Evolutionary conservation across 2,113 vertebrate genomes (phyloP).

Genomic region (Dissostichus mawsoni): DNA sequence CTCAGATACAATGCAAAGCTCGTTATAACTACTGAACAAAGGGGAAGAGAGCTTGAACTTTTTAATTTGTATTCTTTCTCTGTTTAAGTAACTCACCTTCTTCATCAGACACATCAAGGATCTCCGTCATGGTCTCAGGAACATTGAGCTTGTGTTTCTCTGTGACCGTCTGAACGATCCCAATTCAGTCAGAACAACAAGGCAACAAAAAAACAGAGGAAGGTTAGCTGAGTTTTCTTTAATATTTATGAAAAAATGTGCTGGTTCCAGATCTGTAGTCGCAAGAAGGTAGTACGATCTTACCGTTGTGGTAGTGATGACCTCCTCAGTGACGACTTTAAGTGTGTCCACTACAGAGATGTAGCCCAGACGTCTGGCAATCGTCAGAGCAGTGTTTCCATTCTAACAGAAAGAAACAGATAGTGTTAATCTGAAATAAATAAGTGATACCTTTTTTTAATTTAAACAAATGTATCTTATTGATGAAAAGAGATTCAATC

Average conservation of each 20-base stretch:
- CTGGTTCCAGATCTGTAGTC: not conserved
- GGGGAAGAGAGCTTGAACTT: not conserved
- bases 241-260: not conserved
- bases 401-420: slow-evolving; percentile 84
- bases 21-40: not conserved
- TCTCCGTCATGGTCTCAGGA: slow-evolving; percentile 98
- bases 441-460: not conserved
- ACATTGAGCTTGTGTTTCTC: slow-evolving; percentile 99
- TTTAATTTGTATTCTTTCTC: not conserved
- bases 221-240: not conserved
- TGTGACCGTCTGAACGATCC: slow-evolving; percentile 89
- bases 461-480: not conserved
- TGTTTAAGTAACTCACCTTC: slow-evolving; percentile 88
- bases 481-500: not conserved
- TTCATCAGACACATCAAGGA: slow-evolving; percentile 98
- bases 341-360: slow-evolving; percentile 99
- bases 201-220: not conserved
- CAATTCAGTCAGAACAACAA: slow-evolving; percentile 16
- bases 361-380: slow-evolving; percentile 95
- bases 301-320: slow-evolving; percentile 95
- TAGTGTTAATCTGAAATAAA: not conserved
- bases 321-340: slow-evolving; percentile 97
- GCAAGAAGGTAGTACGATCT: slow-evolving; percentile 57
- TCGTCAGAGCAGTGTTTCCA: slow-evolving; percentile 97
- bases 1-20: slow-evolving; percentile 34